Base-by-base conservation (phyloP, 2,888 invertebrate species). In the Teinopalpus imperialis region DNA sequence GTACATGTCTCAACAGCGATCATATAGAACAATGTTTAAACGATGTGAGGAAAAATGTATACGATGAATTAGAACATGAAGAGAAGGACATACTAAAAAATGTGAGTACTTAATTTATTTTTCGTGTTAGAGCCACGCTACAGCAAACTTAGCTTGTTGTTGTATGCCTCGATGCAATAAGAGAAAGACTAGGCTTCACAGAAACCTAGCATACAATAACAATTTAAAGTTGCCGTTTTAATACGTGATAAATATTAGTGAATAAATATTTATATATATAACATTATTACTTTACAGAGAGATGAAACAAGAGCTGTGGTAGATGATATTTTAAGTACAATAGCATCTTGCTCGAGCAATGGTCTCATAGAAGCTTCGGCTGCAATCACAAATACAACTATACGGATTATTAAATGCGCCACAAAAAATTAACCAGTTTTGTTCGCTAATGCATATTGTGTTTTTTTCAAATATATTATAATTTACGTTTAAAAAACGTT, bases 361-460 rank as follows among this genome's bases (percentile, higher is more conserved):
- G 70, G 73, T n/a, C 39, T 75, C 1, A 53, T 68, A 8, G 59
- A 65, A 8, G 67, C 70, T 8, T 58, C 72, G 1, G 46, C 54
- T 21, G 49, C 52, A 6, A 61, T 74, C 7, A 54, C 65, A 0
- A 50, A 48, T 30, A 67, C 68, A 56, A 55, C 63, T 2, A 39
- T 66, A 12, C 43, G 59, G 10, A 62, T 73, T 4, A 51, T 67
- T 2, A 56, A 59, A 37, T 75, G 74, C 42, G 58, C 69, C n/a
- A 16, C 56, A 23, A 53, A 69, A 44, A 13, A 23, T 10, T 40
- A 29, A 40, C n/a, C n/a, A n/a, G n/a, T n/a, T n/a, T n/a, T n/a
- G n/a, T n/a, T n/a, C n/a, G n/a, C n/a, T n/a, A n/a, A n/a, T n/a
- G n/a, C n/a, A n/a, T n/a, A n/a, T n/a, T n/a, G n/a, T n/a, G n/a